These are phyloP conservation scores for Chiroxiphia lanceolata DNA, from an alignment of 2,797 vertebrate species.

Conservation along the genomic window DNA sequence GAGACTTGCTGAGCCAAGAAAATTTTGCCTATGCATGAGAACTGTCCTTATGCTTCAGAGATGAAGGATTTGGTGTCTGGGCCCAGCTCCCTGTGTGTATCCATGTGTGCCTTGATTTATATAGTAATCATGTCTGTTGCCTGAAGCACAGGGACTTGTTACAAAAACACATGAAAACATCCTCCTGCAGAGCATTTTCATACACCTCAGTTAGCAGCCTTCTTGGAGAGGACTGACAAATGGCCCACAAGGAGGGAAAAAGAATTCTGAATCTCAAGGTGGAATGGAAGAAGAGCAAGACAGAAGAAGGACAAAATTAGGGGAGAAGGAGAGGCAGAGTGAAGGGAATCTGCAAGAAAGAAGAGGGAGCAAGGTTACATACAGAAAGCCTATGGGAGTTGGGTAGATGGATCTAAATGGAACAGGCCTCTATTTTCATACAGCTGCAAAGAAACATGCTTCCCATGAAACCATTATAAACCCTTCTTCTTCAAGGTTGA, in stretches of 20 bases:
- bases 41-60: not conserved
- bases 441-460: conserved; percentile 62
- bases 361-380: not conserved
- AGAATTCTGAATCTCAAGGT: not conserved
- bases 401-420: not conserved
- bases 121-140: not conserved
- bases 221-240: not conserved
- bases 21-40: not conserved
- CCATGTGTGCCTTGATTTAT: not conserved
- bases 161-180: not conserved
- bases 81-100: not conserved
- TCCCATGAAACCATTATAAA: conserved; percentile 57
- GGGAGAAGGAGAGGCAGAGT: not conserved
- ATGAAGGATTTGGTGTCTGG: not conserved
- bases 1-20: not conserved
- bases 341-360: not conserved
- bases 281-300: not conserved
- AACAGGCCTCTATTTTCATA: conserved; percentile 37
- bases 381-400: not conserved
- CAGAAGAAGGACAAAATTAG: not conserved
- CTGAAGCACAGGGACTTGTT: conserved; percentile 5
- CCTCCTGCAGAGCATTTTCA: not conserved
- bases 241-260: not conserved
- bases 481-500: conserved; percentile 43
- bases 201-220: not conserved